A percentile compares a stretch with the other conserved stretches of the same genome.
These are phyloP conservation scores for Agonopterix heracliana DNA, from an alignment of 2,888 invertebrate genomes.

Conservation along the genomic window DNA sequence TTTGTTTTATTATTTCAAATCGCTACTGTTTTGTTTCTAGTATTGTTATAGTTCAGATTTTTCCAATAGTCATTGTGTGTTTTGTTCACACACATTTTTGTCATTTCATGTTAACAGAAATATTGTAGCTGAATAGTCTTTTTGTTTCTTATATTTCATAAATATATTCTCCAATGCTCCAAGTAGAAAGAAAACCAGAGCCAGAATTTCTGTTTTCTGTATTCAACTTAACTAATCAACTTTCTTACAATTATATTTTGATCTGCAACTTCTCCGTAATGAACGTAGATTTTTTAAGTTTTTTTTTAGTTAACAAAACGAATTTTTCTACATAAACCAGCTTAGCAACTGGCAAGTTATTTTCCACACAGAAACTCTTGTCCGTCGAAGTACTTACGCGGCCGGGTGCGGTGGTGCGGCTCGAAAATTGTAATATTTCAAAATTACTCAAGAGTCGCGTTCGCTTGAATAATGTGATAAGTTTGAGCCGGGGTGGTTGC, in stretches of 20 bases:
- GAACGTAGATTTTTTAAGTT: too few relatives aligned
- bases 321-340: too few relatives aligned
- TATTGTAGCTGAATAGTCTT: too few relatives aligned
- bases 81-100: not conserved
- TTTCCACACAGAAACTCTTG: conserved; percentile 28
- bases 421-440: conserved; percentile 76
- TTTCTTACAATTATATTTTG: too few relatives aligned
- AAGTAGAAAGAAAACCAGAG: too few relatives aligned
- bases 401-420: conserved; percentile 49
- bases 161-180: too few relatives aligned
- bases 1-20: conserved; percentile 23
- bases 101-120: too few relatives aligned
- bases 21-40: conserved; percentile 15
- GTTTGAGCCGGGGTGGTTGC: conserved; percentile 52
- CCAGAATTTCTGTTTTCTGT: too few relatives aligned
- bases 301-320: too few relatives aligned
- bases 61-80: not conserved
- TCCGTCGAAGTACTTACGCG: conserved; percentile 31
- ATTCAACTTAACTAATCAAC: too few relatives aligned
- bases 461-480: conserved; percentile 74
- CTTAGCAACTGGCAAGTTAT: conserved; percentile 1
- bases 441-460: conserved; percentile 77
- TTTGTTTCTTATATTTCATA: too few relatives aligned
- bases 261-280: too few relatives aligned
- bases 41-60: not conserved